Percentiles rank a stretch among this genome's conserved stretches.
Conservation (phyloP, 2,888 invertebrate species). For the Drosophila neotestacea region DNA sequence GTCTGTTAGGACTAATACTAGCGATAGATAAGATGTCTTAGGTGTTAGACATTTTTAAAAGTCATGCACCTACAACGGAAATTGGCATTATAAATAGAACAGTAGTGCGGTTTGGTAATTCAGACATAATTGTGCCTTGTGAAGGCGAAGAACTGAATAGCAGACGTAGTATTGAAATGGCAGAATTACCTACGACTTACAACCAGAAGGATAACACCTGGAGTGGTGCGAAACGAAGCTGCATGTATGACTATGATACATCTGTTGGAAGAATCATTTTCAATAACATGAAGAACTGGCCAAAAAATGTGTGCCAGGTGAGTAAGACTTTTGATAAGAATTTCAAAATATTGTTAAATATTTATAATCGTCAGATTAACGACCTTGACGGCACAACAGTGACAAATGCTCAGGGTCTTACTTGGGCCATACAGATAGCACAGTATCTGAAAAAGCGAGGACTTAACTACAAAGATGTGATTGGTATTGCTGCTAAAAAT, state of each 20-base stretch:
- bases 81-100: slow-evolving; percentile 56
- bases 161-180: slow-evolving; percentile 41
- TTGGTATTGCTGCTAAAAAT: slow-evolving; percentile 77
- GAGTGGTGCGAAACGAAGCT: slow-evolving; percentile 58
- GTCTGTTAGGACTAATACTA: slow-evolving; percentile 7
- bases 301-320: slow-evolving; percentile 72
- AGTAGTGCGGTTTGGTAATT: background rate
- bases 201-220: slow-evolving; percentile 65
- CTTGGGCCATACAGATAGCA: slow-evolving; percentile 74
- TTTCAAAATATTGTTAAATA: too few species aligned
- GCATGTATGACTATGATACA: slow-evolving; percentile 61
- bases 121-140: slow-evolving; percentile 19
- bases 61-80: slow-evolving; percentile 8
- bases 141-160: background rate
- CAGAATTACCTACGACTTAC: slow-evolving; percentile 55
- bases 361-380: slow-evolving; percentile 56
- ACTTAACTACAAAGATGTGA: slow-evolving; percentile 71
- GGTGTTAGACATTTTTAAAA: slow-evolving; percentile 45
- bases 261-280: slow-evolving; percentile 66
- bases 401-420: slow-evolving; percentile 67
- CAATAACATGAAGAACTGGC: slow-evolving; percentile 70
- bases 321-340: slow-evolving; percentile 1
- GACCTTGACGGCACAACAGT: slow-evolving; percentile 67
- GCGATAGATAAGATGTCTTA: slow-evolving; percentile 55
- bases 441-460: slow-evolving; percentile 71